A percentile compares a stretch with the other conserved stretches of the same genome.
Conservation (phyloP, 2,113 vertebrate genomes). For the Butastur rufipennis region DNA sequence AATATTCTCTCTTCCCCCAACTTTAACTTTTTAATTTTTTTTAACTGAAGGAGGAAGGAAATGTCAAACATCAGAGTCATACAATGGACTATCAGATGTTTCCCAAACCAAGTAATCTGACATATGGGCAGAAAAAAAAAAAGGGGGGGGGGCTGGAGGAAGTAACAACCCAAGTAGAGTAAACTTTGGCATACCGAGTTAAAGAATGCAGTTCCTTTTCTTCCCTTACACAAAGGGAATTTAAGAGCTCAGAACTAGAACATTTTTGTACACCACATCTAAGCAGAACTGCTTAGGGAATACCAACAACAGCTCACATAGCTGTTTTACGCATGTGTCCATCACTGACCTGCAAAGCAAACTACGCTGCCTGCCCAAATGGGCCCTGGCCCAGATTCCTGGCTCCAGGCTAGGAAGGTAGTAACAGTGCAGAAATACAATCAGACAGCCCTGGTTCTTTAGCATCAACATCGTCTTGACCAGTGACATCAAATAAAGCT, state of each 20-base stretch:
- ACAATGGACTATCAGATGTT: constrained; percentile 36
- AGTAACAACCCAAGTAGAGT: background rate
- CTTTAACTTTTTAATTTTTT: background rate
- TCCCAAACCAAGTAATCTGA: constrained; percentile 29
- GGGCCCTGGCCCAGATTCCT: background rate
- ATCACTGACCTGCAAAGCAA: background rate
- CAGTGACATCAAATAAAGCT: background rate
- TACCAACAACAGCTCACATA: background rate
- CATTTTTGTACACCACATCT: background rate
- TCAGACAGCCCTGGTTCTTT: background rate
- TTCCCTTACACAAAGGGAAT: background rate
- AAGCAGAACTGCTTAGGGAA: background rate
- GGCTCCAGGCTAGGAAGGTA: background rate
- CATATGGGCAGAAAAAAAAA: background rate
- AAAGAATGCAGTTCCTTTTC: background rate
- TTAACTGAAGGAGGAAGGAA: constrained; percentile 40
- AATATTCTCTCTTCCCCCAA: background rate
- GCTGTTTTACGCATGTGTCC: accelerated
- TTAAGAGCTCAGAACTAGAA: background rate
- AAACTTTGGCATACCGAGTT: background rate
- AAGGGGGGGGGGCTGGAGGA: background rate
- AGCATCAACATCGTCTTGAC: background rate
- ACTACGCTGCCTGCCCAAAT: background rate
- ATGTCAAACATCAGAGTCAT: constrained; percentile 14
- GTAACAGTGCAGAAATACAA: background rate